Evolutionary conservation across 2,888 invertebrate species (phyloP).

Genomic region (Mamestra brassicae): DNA sequence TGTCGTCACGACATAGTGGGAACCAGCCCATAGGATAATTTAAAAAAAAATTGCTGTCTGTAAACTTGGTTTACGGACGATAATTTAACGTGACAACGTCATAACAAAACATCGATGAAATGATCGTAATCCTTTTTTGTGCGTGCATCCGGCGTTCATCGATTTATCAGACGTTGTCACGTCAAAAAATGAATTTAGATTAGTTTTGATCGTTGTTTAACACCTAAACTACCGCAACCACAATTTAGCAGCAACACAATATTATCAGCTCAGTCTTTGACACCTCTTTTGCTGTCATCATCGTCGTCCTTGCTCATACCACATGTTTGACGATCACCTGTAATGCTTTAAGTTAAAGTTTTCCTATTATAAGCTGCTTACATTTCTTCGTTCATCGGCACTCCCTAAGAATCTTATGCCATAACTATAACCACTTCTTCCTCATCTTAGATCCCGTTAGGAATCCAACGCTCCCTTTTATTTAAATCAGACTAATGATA

Average conservation of each 20-base stretch:
- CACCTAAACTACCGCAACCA: neutral
- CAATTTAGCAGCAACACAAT: neutral
- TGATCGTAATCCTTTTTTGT: too few relatives aligned
- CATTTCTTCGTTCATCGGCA: neutral
- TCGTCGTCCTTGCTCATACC: neutral
- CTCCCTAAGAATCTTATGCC: neutral
- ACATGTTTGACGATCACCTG: neutral
- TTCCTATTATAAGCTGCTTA: neutral
- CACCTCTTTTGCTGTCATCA: too few relatives aligned
- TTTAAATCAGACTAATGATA: conserved; percentile 53
- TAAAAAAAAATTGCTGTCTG: too few relatives aligned
- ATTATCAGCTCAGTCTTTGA: neutral
- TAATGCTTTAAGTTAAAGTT: neutral
- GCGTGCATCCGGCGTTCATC: too few relatives aligned
- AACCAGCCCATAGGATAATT: too few relatives aligned
- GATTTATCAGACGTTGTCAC: too few relatives aligned
- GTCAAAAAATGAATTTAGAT: too few relatives aligned
- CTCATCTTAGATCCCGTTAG: conserved; percentile 32
- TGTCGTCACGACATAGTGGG: too few relatives aligned
- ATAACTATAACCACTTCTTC: conserved; percentile 10
- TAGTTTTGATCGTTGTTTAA: neutral
- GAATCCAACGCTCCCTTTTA: conserved; percentile 41
- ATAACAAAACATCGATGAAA: too few relatives aligned
- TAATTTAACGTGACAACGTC: too few relatives aligned
- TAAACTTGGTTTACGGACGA: too few relatives aligned